Percentiles rank a stretch among this genome's conserved stretches.
Conservation (phyloP, 2,113 vertebrate species). For the Mellivora capensis region DNA sequence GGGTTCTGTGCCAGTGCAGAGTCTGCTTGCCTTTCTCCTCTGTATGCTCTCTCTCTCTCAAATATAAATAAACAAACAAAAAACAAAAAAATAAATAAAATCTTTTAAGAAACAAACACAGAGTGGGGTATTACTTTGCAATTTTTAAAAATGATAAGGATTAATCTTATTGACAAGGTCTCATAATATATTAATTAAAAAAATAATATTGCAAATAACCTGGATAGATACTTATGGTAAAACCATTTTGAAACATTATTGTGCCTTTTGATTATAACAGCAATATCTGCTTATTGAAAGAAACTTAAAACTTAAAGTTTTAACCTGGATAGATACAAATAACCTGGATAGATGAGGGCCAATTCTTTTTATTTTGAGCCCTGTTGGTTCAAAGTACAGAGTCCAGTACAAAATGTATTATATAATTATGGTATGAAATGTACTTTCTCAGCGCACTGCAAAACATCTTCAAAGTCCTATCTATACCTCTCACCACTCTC, state of each 20-base stretch:
- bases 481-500: fast-evolving
- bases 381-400: neutral
- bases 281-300: neutral
- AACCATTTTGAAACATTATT: neutral
- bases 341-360: neutral
- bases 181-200: neutral
- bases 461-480: too few relatives aligned
- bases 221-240: neutral
- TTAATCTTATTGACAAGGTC: neutral
- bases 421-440: neutral
- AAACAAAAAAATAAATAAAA: neutral
- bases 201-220: neutral
- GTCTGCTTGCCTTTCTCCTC: neutral
- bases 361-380: neutral
- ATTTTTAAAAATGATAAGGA: neutral
- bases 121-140: neutral
- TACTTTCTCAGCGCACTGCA: neutral
- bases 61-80: neutral
- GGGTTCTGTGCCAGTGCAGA: neutral
- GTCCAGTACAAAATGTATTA: neutral
- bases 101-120: neutral
- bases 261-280: neutral
- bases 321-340: too few relatives aligned
- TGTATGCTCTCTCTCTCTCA: neutral
- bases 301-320: neutral